These are phyloP conservation scores for Archaeoteleia sp. DNA, from an alignment of 2,888 invertebrate genomes.

Conservation along the genomic window DNA sequence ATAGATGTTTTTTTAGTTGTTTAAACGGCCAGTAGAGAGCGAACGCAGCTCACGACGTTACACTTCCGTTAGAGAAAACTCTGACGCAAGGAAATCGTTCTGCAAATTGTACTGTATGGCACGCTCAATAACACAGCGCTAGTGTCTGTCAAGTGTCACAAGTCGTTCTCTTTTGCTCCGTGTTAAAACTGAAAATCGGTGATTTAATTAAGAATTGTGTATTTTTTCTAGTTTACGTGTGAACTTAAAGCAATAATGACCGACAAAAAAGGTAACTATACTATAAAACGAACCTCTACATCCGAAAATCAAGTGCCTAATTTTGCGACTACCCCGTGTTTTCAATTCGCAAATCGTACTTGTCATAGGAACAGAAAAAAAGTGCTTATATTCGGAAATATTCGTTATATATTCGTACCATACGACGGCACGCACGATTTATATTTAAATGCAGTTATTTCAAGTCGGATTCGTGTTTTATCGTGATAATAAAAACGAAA, in stretches of 20 bases:
- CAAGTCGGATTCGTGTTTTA: constrained; percentile 24
- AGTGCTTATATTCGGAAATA: constrained; percentile 13
- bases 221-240: constrained; percentile 65
- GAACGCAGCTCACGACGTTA: too few species aligned
- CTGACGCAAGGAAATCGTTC: too few species aligned
- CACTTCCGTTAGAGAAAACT: too few species aligned
- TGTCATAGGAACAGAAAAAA: constrained; percentile 59
- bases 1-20: too few species aligned
- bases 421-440: constrained; percentile 2
- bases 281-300: constrained; percentile 37
- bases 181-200: constrained; percentile 65
- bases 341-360: constrained; percentile 62
- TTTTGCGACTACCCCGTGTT: constrained; percentile 59
- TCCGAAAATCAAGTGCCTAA: constrained; percentile 52
- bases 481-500: constrained; percentile 38
- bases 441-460: neutral
- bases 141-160: constrained; percentile 71
- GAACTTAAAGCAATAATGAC: constrained; percentile 73
- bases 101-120: too few species aligned
- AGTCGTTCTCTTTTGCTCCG: constrained; percentile 66
- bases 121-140: constrained; percentile 59
- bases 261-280: constrained; percentile 75
- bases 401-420: constrained; percentile 7
- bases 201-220: constrained; percentile 64
- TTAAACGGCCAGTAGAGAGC: too few species aligned